Percentiles rank a stretch among this genome's conserved stretches.
phyloP scores from a whole-genome alignment of 1,140 invertebrate species.

The Drosophila mauritiana region DNA sequence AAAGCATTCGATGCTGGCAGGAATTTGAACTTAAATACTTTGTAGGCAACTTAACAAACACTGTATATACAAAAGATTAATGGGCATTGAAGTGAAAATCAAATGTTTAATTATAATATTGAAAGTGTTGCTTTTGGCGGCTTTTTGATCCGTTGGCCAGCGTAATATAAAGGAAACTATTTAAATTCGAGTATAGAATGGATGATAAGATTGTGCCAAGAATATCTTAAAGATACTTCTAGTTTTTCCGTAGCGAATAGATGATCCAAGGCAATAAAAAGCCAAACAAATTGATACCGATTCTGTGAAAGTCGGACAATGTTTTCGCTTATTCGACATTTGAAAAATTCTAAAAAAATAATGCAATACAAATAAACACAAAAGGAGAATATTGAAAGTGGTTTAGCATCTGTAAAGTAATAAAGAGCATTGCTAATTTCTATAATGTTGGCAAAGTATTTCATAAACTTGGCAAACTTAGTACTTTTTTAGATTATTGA shows the following conservation, averaged over 20 bases:
- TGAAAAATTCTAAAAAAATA: too few relatives aligned
- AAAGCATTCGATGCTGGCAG: neutral
- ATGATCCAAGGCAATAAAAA: constrained; percentile 11
- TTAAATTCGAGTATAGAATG: neutral
- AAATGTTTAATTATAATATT: neutral
- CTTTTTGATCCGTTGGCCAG: neutral
- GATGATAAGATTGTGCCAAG: neutral
- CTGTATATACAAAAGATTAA: neutral
- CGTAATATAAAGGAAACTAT: neutral
- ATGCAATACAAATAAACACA: too few relatives aligned
- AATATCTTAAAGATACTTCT: constrained; percentile 7
- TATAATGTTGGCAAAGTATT: too few relatives aligned
- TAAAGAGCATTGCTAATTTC: too few relatives aligned
- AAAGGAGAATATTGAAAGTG: too few relatives aligned
- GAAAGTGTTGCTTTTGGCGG: neutral
- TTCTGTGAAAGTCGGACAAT: neutral
- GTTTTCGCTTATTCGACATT: neutral
- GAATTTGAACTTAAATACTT: constrained; percentile 14
- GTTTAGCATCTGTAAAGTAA: too few relatives aligned
- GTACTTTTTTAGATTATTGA: too few relatives aligned
- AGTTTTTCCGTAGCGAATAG: neutral
- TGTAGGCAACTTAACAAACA: neutral
- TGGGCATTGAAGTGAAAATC: neutral
- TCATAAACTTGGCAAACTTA: too few relatives aligned
- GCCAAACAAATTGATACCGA: constrained; percentile 14